phyloP scores from a whole-genome alignment of 2,888 invertebrate species.

The Volucella inanis region DNA sequence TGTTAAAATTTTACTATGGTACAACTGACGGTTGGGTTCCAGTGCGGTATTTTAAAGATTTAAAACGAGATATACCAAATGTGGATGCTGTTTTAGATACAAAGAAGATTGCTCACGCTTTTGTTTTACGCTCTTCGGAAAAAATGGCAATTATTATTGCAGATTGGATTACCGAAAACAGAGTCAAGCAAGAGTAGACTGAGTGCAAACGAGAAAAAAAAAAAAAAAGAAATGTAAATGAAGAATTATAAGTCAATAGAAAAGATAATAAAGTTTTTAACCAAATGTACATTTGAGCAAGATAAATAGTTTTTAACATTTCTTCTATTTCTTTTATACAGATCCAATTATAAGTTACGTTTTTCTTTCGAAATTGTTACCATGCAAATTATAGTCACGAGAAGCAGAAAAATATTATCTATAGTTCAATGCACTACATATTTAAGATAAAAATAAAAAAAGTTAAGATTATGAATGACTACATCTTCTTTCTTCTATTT shows the following conservation, averaged over 20 bases:
- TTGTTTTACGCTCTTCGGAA: conserved; percentile 88
- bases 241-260: neutral
- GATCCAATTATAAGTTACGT: too few relatives aligned
- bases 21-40: conserved; percentile 93
- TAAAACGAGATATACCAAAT: conserved; percentile 86
- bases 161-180: conserved; percentile 80
- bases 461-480: too few relatives aligned
- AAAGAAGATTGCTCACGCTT: conserved; percentile 89
- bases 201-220: conserved; percentile 10
- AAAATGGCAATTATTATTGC: conserved; percentile 84
- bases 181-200: conserved; percentile 6
- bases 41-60: conserved; percentile 86
- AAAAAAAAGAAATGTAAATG: neutral
- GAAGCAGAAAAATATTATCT: too few relatives aligned
- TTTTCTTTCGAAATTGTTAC: too few relatives aligned
- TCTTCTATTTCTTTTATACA: too few relatives aligned
- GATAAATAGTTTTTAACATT: too few relatives aligned
- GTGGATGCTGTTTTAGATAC: conserved; percentile 86
- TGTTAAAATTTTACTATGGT: conserved; percentile 92
- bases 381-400: too few relatives aligned
- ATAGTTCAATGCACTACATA: too few relatives aligned
- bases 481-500: too few relatives aligned
- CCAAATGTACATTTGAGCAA: too few relatives aligned
- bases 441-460: too few relatives aligned
- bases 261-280: neutral